A percentile compares a stretch with the other conserved stretches of the same genome.
Evolutionary conservation across 2,113 vertebrate genomes (phyloP).

Genomic region (Desmodus rotundus): DNA sequence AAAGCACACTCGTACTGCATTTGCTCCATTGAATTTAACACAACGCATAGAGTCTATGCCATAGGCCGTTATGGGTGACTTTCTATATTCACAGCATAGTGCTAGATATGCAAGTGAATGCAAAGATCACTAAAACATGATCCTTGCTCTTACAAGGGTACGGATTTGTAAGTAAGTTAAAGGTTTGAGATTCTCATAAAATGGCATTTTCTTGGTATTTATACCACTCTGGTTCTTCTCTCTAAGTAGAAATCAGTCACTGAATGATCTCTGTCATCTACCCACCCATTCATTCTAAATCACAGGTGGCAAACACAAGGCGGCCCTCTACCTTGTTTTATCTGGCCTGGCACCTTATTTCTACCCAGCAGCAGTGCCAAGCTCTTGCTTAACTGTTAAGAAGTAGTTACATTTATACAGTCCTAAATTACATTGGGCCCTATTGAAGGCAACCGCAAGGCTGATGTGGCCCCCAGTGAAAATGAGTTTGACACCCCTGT

Average conservation of each 20-base stretch:
- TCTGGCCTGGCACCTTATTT: too few species aligned
- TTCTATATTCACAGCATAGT: not conserved
- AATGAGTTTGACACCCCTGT: too few species aligned
- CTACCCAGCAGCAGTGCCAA: too few species aligned
- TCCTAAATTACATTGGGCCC: too few species aligned
- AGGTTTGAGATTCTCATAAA: not conserved
- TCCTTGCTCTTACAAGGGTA: not conserved
- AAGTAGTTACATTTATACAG: too few species aligned
- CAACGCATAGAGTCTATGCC: not conserved
- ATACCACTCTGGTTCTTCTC: not conserved
- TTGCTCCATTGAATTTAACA: slow-evolving; percentile 9
- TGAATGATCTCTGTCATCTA: not conserved
- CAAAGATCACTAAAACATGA: not conserved
- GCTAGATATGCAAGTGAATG: not conserved
- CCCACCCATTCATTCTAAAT: not conserved
- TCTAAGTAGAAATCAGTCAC: not conserved
- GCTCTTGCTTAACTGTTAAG: too few species aligned
- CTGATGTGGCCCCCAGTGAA: too few species aligned
- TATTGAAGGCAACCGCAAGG: too few species aligned
- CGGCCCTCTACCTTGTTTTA: too few species aligned
- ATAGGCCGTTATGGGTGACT: not conserved
- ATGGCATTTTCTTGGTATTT: not conserved
- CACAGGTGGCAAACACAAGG: too few species aligned
- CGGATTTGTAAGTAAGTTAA: not conserved
- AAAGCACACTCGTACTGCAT: not conserved